These are phyloP conservation scores for Apaloderma vittatum DNA, from an alignment of 2,113 vertebrate genomes.

Conservation along the genomic window DNA sequence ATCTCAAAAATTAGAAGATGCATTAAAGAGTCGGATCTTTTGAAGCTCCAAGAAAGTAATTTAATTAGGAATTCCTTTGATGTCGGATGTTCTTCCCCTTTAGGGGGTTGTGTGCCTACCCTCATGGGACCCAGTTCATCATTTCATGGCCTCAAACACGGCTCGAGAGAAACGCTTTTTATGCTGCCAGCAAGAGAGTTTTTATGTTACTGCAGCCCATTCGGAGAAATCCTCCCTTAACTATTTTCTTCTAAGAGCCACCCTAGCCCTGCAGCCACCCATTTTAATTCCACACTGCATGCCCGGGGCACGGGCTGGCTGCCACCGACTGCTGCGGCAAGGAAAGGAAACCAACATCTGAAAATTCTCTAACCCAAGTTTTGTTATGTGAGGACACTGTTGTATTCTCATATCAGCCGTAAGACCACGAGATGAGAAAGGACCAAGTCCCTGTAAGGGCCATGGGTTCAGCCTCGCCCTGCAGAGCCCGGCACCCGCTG, in stretches of 20 bases:
- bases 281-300: too few species aligned
- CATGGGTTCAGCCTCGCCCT: neutral
- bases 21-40: neutral
- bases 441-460: too few species aligned
- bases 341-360: neutral
- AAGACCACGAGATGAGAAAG: too few species aligned
- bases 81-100: neutral
- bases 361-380: neutral
- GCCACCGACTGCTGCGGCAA: too few species aligned
- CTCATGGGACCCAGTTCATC: neutral
- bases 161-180: neutral
- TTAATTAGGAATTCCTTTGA: neutral
- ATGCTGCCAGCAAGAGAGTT: neutral
- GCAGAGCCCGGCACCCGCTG: neutral
- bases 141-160: neutral
- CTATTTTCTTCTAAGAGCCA: neutral
- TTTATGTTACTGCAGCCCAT: accelerated
- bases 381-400: too few species aligned
- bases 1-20: neutral
- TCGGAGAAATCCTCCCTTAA: neutral
- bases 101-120: neutral
- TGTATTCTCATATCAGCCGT: accelerated
- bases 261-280: neutral
- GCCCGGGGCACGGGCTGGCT: too few species aligned
- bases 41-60: neutral